Evolutionary conservation across 2,888 invertebrate genomes (phyloP).

Genomic region (Exocentrus adspersus): DNA sequence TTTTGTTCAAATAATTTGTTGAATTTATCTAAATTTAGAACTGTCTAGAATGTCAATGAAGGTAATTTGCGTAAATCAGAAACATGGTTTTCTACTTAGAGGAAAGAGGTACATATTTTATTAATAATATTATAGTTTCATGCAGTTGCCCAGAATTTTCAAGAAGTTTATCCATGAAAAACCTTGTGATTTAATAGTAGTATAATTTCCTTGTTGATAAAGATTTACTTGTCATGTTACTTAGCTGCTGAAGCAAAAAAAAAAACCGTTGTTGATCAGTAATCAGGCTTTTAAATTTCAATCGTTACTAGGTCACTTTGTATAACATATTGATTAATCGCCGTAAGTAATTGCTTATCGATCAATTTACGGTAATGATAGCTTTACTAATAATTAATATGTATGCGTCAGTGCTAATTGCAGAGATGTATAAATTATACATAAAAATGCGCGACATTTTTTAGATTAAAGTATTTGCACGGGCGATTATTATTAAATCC

Average conservation of each 20-base stretch:
- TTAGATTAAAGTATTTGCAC: not conserved
- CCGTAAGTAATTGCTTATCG: not conserved
- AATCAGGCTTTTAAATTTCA: too few species aligned
- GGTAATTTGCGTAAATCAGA: not conserved
- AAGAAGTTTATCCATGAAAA: too few species aligned
- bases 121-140: too few species aligned
- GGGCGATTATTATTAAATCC: too few species aligned
- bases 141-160: too few species aligned
- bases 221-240: too few species aligned
- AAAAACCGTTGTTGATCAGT: too few species aligned
- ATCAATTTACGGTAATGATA: not conserved
- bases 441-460: not conserved
- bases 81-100: not conserved
- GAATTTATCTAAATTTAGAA: slow-evolving; percentile 8
- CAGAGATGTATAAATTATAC: not conserved
- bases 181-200: too few species aligned
- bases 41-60: not conserved
- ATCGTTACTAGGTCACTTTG: not conserved
- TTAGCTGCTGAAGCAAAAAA: too few species aligned
- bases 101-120: too few species aligned
- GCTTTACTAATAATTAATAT: not conserved
- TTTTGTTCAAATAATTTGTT: not conserved
- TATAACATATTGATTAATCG: not conserved
- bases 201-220: too few species aligned
- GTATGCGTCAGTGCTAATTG: not conserved